These are phyloP conservation scores for Drosophila oshimai DNA, from an alignment of 1,140 invertebrate genomes.

Conservation along the genomic window DNA sequence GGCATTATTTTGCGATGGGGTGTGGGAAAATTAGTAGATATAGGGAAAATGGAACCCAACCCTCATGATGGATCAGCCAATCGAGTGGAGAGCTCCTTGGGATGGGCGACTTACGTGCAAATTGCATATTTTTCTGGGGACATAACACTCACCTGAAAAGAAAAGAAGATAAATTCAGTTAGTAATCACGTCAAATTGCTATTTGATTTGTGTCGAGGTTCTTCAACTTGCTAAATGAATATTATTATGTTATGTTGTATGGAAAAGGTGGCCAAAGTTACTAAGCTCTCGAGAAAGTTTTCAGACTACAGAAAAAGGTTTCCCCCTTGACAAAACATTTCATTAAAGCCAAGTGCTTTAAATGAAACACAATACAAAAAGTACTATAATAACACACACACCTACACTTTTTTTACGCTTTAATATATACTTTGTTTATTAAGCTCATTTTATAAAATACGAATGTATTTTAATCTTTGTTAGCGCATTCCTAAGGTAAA, in stretches of 20 bases:
- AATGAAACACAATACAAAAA: not conserved
- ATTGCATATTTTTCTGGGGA: slow-evolving; percentile 38
- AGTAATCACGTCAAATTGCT: not conserved
- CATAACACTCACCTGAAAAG: slow-evolving; percentile 62
- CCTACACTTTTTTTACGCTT: too few species aligned
- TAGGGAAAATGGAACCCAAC: not conserved
- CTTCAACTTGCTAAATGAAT: not conserved
- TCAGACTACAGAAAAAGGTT: not conserved
- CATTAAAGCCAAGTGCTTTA: not conserved
- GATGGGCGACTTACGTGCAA: slow-evolving; percentile 31
- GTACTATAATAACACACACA: not conserved
- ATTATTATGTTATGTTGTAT: not conserved
- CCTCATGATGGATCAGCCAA: slow-evolving; percentile 23
- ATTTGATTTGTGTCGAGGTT: slow-evolving; percentile 5
- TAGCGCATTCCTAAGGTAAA: too few species aligned
- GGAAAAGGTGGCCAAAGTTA: not conserved
- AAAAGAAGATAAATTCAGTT: slow-evolving; percentile 15
- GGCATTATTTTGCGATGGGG: slow-evolving; percentile 2
- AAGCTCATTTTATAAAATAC: too few species aligned
- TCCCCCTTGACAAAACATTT: not conserved
- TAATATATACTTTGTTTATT: too few species aligned
- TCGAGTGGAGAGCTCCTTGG: not conserved
- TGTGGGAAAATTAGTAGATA: slow-evolving; percentile 4
- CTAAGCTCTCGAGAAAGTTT: not conserved
- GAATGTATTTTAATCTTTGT: too few species aligned